A percentile compares a stretch with the other conserved stretches of the same genome.
phyloP scores from a whole-genome alignment of 2,888 invertebrate species.

The Andrena camellia region DNA sequence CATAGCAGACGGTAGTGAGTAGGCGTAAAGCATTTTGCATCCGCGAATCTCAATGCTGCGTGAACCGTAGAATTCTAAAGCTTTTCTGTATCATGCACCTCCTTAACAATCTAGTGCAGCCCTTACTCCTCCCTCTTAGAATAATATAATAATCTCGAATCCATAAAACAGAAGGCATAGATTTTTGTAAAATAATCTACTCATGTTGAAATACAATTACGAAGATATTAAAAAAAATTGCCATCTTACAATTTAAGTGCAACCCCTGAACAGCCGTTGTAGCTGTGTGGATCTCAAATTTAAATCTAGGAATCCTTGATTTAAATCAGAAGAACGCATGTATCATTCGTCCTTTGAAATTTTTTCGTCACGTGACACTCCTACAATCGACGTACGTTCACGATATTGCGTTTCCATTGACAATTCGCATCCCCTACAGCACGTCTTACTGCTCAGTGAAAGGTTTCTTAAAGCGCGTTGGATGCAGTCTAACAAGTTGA shows the following conservation, averaged over 20 bases:
- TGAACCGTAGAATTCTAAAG: not conserved
- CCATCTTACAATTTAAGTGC: too few species aligned
- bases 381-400: slow-evolving; percentile 21
- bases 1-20: slow-evolving; percentile 68
- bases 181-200: too few species aligned
- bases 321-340: slow-evolving; percentile 16
- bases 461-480: slow-evolving; percentile 32
- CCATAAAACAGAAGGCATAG: too few species aligned
- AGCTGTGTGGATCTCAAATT: too few species aligned
- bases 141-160: too few species aligned
- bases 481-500: not conserved
- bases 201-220: too few species aligned
- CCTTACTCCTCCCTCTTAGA: too few species aligned
- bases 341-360: slow-evolving; percentile 41
- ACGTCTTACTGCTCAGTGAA: slow-evolving; percentile 33
- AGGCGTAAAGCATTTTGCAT: slow-evolving; percentile 54
- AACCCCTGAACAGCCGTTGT: too few species aligned
- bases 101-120: too few species aligned
- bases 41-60: slow-evolving; percentile 25
- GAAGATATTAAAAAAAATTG: too few species aligned
- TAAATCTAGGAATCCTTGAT: too few species aligned
- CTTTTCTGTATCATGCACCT: too few species aligned
- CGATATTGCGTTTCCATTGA: slow-evolving; percentile 67
- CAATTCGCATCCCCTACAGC: slow-evolving; percentile 71
- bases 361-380: slow-evolving; percentile 8